Evolutionary conservation across 2,113 vertebrate genomes (phyloP).

Genomic region (Formicarius rufipectus): DNA sequence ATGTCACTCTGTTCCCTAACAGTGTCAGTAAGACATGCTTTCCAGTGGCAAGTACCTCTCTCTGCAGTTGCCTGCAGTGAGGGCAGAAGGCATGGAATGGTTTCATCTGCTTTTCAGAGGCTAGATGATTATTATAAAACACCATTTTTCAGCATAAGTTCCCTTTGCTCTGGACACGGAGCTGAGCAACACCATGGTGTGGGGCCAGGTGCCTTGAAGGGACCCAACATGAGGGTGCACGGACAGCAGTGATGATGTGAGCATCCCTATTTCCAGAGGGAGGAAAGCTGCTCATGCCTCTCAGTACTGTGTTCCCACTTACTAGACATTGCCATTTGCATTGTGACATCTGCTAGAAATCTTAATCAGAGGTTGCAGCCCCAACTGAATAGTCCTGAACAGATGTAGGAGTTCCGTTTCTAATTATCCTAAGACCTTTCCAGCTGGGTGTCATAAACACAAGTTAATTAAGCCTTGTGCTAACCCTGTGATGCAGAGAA

Average conservation of each 20-base stretch:
- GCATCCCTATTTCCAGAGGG: not conserved
- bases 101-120: not conserved
- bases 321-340: not conserved
- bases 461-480: not conserved
- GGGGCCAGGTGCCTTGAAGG: not conserved
- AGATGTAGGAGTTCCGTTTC: not conserved
- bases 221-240: accelerated
- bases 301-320: not conserved
- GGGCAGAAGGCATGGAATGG: not conserved
- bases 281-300: not conserved
- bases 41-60: not conserved
- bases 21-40: not conserved
- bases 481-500: not conserved
- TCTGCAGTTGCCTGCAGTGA: not conserved
- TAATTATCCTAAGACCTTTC: conserved; percentile 40
- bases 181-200: accelerated
- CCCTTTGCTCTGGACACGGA: accelerated
- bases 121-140: not conserved
- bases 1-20: not conserved
- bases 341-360: not conserved
- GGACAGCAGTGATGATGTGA: accelerated
- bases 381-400: not conserved
- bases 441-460: not conserved
- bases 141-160: not conserved
- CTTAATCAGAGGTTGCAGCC: not conserved